phyloP scores from a whole-genome alignment of 2,113 vertebrate species.

The Pelecanus crispus region DNA sequence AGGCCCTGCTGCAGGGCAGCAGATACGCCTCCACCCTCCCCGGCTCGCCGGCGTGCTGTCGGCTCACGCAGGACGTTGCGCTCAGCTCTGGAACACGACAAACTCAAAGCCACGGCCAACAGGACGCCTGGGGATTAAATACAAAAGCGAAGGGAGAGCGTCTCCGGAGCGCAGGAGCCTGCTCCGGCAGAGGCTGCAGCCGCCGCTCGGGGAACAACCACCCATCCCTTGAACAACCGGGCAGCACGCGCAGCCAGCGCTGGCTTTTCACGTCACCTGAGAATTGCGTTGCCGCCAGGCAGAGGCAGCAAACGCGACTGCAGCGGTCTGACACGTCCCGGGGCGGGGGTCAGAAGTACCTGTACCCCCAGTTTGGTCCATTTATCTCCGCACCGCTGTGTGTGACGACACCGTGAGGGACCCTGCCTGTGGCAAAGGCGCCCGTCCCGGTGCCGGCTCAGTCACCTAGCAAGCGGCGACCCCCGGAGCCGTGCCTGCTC shows the following conservation, averaged over 20 bases:
- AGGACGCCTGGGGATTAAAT: background rate
- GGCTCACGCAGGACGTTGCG: rapidly evolving
- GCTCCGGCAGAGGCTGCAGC: background rate
- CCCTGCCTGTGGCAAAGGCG: background rate
- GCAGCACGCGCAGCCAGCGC: background rate
- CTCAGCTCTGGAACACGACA: background rate
- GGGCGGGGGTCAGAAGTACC: background rate
- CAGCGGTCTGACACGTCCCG: rapidly evolving
- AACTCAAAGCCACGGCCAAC: background rate
- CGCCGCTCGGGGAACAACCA: rapidly evolving
- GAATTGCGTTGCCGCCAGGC: background rate
- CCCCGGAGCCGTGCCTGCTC: background rate
- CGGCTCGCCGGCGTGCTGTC: background rate
- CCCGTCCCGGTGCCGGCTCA: background rate
- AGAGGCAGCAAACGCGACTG: rapidly evolving
- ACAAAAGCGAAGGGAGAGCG: background rate
- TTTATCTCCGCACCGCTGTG: background rate
- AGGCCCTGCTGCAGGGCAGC: background rate
- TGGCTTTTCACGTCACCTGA: background rate
- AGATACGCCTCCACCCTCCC: rapidly evolving
- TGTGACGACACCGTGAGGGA: rapidly evolving
- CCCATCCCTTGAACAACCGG: too few relatives aligned
- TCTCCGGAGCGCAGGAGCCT: background rate
- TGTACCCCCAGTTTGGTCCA: background rate
- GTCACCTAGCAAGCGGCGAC: background rate